Base-by-base conservation (phyloP, 2,113 vertebrate species). In the Coptodon rendalli region DNA sequence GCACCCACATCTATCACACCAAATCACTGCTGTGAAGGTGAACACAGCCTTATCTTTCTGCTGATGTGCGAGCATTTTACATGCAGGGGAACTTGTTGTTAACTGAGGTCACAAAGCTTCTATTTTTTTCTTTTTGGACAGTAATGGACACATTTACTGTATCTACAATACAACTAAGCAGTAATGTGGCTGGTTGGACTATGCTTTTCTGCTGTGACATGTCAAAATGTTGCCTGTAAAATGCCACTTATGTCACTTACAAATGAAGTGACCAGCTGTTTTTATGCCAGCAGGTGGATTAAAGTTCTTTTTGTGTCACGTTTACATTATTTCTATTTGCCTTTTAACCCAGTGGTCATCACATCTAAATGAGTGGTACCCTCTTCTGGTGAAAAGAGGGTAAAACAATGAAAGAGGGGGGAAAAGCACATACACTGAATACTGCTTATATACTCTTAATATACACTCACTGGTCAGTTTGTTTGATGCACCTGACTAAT, bases 321-420 rank as follows among this genome's bases (percentile, higher is more conserved):
- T 36, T 82, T n/a, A 24, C 14, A 27, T 7, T 9, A 5, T 79
- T 11, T 78, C 71, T 50, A n/a, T 24, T 22, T 61, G 45, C 29
- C 10, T 48, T 76, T 5, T 14, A 7, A 38, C 13, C 1, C 22
- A 19, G 68, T 3, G 12, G 71, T 19, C 13, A 11, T 5, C 13
- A 80, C 53, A 84, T 13, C 45, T 88, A 48, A 85, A 52, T 81
- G 19, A 45, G 22, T 80, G 85, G 86, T 61, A 54, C 86, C 90
- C 91, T 92, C 95, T 90, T 38, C 71, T 93, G 94, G 88, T 80
- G 4, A 36, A 71, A 86, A 29, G 3, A 22, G 34, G 36, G 76
- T 2, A 38, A 79, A 16, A 57, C 19, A 63, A 10, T 17, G 40
- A 81, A 66, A 66, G 16, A 9, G 61, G 61, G 27, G 7, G 12